phyloP scores from a whole-genome alignment of 2,888 invertebrate genomes.

The Myopa tessellatipennis region DNA sequence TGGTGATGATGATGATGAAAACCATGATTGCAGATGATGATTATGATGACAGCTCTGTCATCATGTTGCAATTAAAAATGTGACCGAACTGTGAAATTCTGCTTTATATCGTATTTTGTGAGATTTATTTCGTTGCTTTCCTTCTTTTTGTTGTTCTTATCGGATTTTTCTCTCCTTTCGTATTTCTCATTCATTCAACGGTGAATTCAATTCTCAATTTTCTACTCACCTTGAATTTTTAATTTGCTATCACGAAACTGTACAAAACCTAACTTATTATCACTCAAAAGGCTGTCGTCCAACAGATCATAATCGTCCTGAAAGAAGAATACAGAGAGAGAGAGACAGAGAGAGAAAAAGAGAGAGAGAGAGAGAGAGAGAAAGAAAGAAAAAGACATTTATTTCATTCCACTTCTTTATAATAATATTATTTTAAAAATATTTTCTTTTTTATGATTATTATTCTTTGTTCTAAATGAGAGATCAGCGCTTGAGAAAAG shows the following conservation, averaged over 20 bases:
- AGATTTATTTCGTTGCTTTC: not conserved
- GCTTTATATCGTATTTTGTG: conserved; percentile 4
- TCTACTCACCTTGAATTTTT: conserved; percentile 66
- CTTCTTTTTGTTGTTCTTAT: not conserved
- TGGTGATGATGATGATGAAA: conserved; percentile 8
- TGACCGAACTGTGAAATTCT: conserved; percentile 44
- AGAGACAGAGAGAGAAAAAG: not conserved
- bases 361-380: too few relatives aligned
- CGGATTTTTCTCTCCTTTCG: not conserved
- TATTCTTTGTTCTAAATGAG: too few relatives aligned
- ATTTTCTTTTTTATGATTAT: not conserved
- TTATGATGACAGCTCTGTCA: not conserved
- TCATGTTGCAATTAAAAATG: conserved; percentile 43
- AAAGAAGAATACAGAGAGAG: conserved; percentile 42
- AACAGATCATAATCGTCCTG: conserved; percentile 67
- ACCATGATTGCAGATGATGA: not conserved
- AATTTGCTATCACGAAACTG: conserved; percentile 68
- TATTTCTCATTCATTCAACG: not conserved
- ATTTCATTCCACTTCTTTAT: too few relatives aligned
- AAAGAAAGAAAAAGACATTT: too few relatives aligned
- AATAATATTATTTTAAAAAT: not conserved
- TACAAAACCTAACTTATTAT: conserved; percentile 68
- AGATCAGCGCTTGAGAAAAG: too few relatives aligned
- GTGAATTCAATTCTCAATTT: conserved; percentile 46
- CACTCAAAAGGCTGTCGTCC: conserved; percentile 65